Percentiles rank a stretch among this genome's conserved stretches.
Evolutionary conservation across 2,888 invertebrate genomes (phyloP).

Genomic region (Linnaemya tessellans): DNA sequence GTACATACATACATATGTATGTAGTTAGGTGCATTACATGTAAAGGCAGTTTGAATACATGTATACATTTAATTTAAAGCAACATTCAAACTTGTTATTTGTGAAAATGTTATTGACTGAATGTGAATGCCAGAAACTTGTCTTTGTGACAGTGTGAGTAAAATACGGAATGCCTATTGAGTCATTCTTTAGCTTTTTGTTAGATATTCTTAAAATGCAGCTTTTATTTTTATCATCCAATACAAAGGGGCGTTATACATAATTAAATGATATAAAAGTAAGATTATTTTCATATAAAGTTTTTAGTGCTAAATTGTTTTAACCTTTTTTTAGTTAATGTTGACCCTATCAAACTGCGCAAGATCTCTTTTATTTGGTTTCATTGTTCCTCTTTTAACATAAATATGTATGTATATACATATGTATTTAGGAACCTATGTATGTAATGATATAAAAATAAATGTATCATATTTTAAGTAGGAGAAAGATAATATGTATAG

Average conservation of each 20-base stretch:
- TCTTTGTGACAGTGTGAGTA: not conserved
- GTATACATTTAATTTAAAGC: not conserved
- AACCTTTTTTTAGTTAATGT: not conserved
- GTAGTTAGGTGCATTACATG: not conserved
- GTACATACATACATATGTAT: not conserved
- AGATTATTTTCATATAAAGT: not conserved
- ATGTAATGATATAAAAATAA: not conserved
- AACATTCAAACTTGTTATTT: not conserved
- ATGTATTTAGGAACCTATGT: no score
- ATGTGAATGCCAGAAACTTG: not conserved
- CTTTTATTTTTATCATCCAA: not conserved
- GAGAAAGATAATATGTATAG: conserved; percentile 20
- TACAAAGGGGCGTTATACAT: not conserved
- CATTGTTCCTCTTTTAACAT: conserved; percentile 10
- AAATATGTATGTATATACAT: conserved; percentile 3
- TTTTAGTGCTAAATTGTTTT: not conserved
- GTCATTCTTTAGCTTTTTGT: conserved; percentile 20
- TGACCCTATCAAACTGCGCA: conserved; percentile 57
- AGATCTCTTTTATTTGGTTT: conserved; percentile 50
- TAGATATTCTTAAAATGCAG: not conserved
- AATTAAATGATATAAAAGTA: not conserved
- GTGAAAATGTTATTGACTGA: not conserved
- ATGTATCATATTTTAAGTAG: conserved; percentile 24
- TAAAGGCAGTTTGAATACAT: not conserved
- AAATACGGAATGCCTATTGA: not conserved